phyloP scores from a whole-genome alignment of 1,140 invertebrate genomes.

The Philaenus spumarius region DNA sequence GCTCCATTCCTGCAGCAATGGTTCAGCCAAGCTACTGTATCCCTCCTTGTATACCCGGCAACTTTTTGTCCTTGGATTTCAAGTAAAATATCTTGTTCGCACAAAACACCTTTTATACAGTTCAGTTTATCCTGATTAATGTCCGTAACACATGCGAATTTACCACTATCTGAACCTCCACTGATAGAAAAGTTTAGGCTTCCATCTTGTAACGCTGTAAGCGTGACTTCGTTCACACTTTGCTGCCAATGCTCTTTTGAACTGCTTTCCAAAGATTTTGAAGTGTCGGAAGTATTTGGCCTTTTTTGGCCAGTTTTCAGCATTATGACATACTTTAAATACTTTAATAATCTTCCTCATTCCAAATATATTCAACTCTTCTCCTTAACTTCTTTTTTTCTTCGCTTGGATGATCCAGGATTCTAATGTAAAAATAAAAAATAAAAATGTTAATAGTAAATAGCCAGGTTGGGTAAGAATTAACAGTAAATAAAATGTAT shows the following conservation, averaged over 20 bases:
- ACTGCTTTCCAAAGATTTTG: slow-evolving; percentile 12
- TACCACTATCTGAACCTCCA: slow-evolving; percentile 53
- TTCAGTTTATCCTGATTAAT: slow-evolving; percentile 39
- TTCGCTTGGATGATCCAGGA: too few relatives aligned
- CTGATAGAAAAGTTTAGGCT: slow-evolving; percentile 31
- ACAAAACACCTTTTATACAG: slow-evolving; percentile 37
- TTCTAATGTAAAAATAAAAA: too few relatives aligned
- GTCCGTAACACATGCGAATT: slow-evolving; percentile 47
- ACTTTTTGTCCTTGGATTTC: slow-evolving; percentile 58
- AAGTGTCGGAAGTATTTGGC: slow-evolving; percentile 30
- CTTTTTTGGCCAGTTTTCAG: slow-evolving; percentile 35
- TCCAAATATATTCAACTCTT: not conserved
- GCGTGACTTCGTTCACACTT: slow-evolving; percentile 26
- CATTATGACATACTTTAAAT: slow-evolving; percentile 34
- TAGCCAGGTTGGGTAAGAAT: too few relatives aligned
- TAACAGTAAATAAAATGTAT: too few relatives aligned
- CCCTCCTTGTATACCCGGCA: slow-evolving; percentile 53
- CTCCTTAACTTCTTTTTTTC: too few relatives aligned
- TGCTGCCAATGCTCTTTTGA: slow-evolving; percentile 28
- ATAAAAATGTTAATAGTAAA: too few relatives aligned
- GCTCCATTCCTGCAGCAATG: slow-evolving; percentile 51
- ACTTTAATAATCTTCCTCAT: slow-evolving; percentile 14
- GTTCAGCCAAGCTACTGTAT: slow-evolving; percentile 50
- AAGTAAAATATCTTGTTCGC: slow-evolving; percentile 48
- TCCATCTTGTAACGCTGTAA: slow-evolving; percentile 28